Evolutionary conservation across 2,797 vertebrate species (phyloP).

Genomic region (Chrysocyon brachyurus): DNA sequence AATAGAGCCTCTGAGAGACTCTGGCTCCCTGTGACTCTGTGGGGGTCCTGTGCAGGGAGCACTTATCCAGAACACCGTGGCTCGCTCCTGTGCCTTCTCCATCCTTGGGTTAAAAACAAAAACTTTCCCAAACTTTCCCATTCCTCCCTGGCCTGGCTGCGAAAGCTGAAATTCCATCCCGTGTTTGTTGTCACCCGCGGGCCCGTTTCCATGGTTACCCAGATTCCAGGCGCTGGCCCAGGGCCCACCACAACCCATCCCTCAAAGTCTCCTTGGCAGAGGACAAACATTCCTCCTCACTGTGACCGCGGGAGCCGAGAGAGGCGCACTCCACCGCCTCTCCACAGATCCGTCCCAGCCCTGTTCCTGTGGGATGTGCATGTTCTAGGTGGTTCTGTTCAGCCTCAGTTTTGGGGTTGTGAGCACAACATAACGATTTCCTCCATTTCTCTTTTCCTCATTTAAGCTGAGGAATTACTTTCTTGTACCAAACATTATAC

Average conservation of each 20-base stretch:
- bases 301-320: not conserved
- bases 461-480: slow-evolving; percentile 72
- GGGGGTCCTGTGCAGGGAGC: not conserved
- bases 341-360: not conserved
- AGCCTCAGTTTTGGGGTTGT: not conserved
- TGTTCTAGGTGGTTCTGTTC: slow-evolving; percentile 18
- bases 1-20: not conserved
- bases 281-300: slow-evolving; percentile 63
- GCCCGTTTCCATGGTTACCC: slow-evolving; percentile 85
- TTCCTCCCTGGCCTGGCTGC: slow-evolving; percentile 81
- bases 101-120: not conserved
- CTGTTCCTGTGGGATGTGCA: not conserved
- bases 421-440: not conserved
- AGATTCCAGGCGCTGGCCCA: slow-evolving; percentile 85
- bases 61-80: not conserved
- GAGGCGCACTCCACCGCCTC: not conserved
- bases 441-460: slow-evolving; percentile 47
- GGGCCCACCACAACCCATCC: slow-evolving; percentile 84
- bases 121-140: slow-evolving; percentile 83
- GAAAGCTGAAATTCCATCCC: slow-evolving; percentile 84
- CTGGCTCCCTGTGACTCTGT: not conserved
- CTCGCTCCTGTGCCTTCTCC: not conserved
- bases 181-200: slow-evolving; percentile 86
- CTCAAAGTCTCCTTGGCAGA: slow-evolving; percentile 85
- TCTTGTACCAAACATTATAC: slow-evolving; percentile 75